Evolutionary conservation across 2,888 invertebrate species (phyloP).

Genomic region (Pterobdella sp.): DNA sequence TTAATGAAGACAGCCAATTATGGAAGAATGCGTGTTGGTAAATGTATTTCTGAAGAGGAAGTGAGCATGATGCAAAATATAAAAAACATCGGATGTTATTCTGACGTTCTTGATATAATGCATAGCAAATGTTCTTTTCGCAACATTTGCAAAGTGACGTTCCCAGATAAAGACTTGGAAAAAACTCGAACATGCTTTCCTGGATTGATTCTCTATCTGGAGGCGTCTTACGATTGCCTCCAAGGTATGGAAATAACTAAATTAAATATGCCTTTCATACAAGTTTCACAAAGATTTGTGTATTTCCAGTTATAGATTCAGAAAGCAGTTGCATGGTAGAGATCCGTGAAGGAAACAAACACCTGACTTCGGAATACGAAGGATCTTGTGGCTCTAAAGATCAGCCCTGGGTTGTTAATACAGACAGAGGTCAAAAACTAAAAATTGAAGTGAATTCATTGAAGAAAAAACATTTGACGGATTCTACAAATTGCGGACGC

Average conservation of each 20-base stretch:
- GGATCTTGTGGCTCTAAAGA: not conserved
- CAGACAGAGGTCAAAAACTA: conserved; percentile 7
- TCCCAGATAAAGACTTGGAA: not conserved
- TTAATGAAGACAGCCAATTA: conserved; percentile 25
- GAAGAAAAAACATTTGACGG: not conserved
- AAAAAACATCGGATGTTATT: not conserved
- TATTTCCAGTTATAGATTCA: not conserved
- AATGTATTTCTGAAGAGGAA: conserved; percentile 23
- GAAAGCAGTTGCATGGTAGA: not conserved
- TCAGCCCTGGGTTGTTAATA: not conserved
- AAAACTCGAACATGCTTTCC: conserved; percentile 7
- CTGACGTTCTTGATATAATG: not conserved
- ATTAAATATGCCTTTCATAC: not conserved
- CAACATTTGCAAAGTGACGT: not conserved
- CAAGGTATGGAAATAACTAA: not conserved
- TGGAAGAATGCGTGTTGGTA: conserved; percentile 27
- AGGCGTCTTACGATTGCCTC: conserved; percentile 25
- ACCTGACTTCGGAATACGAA: conserved; percentile 9
- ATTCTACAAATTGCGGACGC: not conserved
- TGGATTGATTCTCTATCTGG: conserved; percentile 20
- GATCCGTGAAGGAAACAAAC: not conserved
- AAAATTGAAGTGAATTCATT: not conserved
- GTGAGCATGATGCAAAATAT: not conserved
- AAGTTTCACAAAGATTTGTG: not conserved
- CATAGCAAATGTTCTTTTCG: not conserved